These are phyloP conservation scores for Tachypleus tridentatus DNA, from an alignment of 1,140 invertebrate genomes.

Conservation along the genomic window DNA sequence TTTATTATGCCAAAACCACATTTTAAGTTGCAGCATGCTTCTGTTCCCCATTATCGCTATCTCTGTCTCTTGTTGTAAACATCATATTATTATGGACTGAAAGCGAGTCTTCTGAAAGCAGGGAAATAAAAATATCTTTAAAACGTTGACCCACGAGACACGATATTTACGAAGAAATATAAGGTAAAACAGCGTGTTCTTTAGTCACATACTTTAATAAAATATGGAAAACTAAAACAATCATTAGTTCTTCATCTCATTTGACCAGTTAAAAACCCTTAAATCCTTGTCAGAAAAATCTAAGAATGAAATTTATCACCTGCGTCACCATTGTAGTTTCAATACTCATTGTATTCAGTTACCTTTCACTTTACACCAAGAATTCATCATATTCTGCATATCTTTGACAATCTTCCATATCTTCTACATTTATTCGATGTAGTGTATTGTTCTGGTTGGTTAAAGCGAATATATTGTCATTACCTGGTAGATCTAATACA, in stretches of 20 bases:
- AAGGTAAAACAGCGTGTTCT: too few species aligned
- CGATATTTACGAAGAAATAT: too few species aligned
- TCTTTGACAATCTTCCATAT: slow-evolving; percentile 4
- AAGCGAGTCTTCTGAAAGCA: too few species aligned
- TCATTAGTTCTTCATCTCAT: too few species aligned
- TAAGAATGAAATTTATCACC: too few species aligned
- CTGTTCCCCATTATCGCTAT: slow-evolving; percentile 10
- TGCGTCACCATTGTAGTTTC: slow-evolving; percentile 19
- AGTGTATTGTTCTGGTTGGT: slow-evolving; percentile 30
- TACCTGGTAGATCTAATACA: slow-evolving; percentile 27
- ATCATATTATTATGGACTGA: slow-evolving; percentile 16
- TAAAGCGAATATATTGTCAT: slow-evolving; percentile 31
- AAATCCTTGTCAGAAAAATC: too few species aligned
- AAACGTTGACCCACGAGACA: too few species aligned
- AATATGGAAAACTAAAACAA: too few species aligned
- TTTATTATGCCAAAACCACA: slow-evolving; percentile 25
- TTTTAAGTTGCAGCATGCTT: slow-evolving; percentile 22
- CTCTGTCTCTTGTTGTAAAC: slow-evolving; percentile 23
- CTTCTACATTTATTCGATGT: slow-evolving; percentile 11
- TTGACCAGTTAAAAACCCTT: too few species aligned
- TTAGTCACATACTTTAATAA: too few species aligned
- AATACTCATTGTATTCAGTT: slow-evolving; percentile 10
- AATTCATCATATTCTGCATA: slow-evolving; percentile 18
- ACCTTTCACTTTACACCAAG: slow-evolving; percentile 11
- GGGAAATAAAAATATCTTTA: too few species aligned